Evolutionary conservation across 2,888 invertebrate species (phyloP).

Genomic region (Spodoptera littoralis): DNA sequence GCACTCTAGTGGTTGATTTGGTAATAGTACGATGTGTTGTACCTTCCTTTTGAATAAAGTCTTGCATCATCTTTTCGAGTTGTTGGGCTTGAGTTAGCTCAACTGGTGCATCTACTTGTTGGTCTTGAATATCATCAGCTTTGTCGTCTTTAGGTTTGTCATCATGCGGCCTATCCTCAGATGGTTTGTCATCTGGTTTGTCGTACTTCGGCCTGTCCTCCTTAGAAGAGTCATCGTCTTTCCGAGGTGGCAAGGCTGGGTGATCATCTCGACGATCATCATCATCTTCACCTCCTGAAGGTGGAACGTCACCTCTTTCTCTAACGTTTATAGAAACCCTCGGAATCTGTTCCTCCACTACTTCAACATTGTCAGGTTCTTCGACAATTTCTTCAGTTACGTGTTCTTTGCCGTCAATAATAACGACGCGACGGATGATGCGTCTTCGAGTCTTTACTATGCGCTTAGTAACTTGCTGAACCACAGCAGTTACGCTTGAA

Average conservation of each 20-base stretch:
- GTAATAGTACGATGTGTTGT: conserved; percentile 36
- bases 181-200: conserved; percentile 45
- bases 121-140: conserved; percentile 37
- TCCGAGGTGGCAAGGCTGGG: conserved; percentile 60
- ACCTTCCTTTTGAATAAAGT: conserved; percentile 73
- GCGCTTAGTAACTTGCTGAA: conserved; percentile 94
- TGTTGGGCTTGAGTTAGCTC: conserved; percentile 58
- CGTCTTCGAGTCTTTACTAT: conserved; percentile 93
- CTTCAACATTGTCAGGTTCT: conserved; percentile 94
- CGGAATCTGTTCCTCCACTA: conserved; percentile 92
- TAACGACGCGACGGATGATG: conserved; percentile 92
- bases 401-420: conserved; percentile 95
- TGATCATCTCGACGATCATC: conserved; percentile 67
- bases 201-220: conserved; percentile 37
- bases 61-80: conserved; percentile 64
- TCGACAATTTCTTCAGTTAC: conserved; percentile 95
- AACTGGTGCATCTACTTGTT: conserved; percentile 33
- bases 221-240: conserved; percentile 39
- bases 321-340: conserved; percentile 91
- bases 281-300: conserved; percentile 68
- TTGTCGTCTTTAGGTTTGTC: conserved; percentile 45
- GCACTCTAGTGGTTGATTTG: conserved; percentile 32
- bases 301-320: conserved; percentile 86
- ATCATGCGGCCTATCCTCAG: conserved; percentile 47
- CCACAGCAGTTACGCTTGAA: conserved; percentile 93